Base-by-base conservation (phyloP, 2,113 vertebrate species). In the Brachionichthys hirsutus region DNA sequence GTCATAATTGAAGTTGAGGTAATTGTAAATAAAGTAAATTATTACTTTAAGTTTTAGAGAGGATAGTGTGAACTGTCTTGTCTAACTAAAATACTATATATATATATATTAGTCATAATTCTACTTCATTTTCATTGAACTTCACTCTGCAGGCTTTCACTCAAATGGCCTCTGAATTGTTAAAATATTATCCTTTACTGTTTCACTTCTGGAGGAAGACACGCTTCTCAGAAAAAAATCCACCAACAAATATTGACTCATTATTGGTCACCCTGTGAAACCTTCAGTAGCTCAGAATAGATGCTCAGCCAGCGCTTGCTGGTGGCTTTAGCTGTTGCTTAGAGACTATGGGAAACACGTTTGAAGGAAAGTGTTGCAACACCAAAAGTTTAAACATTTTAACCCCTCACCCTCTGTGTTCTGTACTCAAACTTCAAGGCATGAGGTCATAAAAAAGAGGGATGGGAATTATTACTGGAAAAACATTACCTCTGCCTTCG, bases 321-420 rank as follows among this genome's bases (percentile, higher is more conserved):
- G 34, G 48, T 46, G 38, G 30, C 42, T 62, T 52, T 56, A 48
- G 56, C 42, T 75, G 53, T 51, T 75, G 65, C 50, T 54, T 43
- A 24, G 46, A 70, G 40, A 48, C 41, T 15, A 16, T 20, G 35
- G 22, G 52, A 64, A 52, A 47, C 17, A 17, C 16, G 38, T 64
- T 49, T 71, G 54, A 61, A 68, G 60, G 34, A 12, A 17, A 55
- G 41, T 2, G 2, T 30, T 67, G 52, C 59, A 71, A 62, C 38
- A 38, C 54, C 35, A 24, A 57, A 70, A 70, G 72, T 59, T 66
- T 11, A 62, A 49, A 63, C 67, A 67, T 54, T 40, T 69, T 53
- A 73, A 63, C 56, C 69, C 58, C 40, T 70, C 54, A 38, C 24
- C 58, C 57, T 71, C 51, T 54, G 65, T 73, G 36, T 41, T 64